Evolutionary conservation across 2,113 vertebrate species (phyloP).

Genomic region (Colaptes auratus): DNA sequence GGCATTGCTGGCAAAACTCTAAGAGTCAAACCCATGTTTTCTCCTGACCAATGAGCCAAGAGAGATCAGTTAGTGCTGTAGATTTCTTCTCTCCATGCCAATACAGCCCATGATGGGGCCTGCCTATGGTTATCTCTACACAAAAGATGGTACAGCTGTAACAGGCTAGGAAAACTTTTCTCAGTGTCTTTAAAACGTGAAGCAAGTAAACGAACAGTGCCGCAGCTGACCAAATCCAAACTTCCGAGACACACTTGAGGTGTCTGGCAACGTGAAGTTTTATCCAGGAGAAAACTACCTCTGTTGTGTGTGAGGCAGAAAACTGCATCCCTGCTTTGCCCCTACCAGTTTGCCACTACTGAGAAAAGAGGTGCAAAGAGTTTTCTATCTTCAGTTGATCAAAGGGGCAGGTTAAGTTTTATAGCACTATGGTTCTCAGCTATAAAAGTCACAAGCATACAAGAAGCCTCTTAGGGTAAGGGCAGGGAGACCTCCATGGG

Average conservation of each 20-base stretch:
- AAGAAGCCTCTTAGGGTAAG: neutral
- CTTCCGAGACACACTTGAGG: neutral
- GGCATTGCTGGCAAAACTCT: neutral
- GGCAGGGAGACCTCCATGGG: rapidly evolving
- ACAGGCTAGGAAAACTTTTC: neutral
- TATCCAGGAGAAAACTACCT: neutral
- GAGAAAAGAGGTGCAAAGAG: neutral
- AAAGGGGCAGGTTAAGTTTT: neutral
- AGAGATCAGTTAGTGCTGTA: too few relatives aligned
- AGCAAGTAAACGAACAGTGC: neutral
- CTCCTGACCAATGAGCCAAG: too few relatives aligned
- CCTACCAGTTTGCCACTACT: neutral
- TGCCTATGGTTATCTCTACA: too few relatives aligned
- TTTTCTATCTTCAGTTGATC: neutral
- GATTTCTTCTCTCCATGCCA: too few relatives aligned
- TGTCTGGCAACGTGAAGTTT: neutral
- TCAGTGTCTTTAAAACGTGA: neutral
- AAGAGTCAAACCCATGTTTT: neutral
- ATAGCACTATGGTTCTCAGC: neutral
- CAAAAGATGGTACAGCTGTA: too few relatives aligned
- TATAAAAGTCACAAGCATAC: neutral
- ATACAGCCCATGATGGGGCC: too few relatives aligned
- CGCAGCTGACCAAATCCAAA: neutral
- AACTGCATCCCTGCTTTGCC: neutral
- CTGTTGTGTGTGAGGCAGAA: neutral